A percentile compares a stretch with the other conserved stretches of the same genome.
Conservation (phyloP, 2,113 vertebrate genomes). For the Taxidea taxus region DNA sequence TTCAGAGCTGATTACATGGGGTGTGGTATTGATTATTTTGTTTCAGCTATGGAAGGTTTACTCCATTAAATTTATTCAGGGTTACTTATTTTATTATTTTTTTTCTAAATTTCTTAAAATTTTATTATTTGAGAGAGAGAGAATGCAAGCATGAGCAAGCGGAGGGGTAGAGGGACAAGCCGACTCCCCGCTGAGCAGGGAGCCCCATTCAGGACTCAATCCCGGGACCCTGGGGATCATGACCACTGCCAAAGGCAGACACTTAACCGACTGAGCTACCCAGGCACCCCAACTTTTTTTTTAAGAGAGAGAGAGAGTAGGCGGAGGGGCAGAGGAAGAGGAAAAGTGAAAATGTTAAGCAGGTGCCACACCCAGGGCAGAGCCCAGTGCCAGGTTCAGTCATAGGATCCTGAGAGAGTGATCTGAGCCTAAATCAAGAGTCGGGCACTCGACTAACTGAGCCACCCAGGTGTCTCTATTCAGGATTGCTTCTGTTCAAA, state of each 20-base stretch:
- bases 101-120: no score
- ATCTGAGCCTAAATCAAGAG: background rate
- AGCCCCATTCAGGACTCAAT: no score
- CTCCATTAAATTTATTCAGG: background rate
- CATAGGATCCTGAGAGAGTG: background rate
- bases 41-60: background rate
- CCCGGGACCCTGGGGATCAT: no score
- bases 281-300: no score
- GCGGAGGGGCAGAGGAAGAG: background rate
- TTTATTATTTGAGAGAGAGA: background rate
- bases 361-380: background rate
- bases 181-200: no score
- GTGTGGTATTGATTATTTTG: background rate
- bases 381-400: background rate
- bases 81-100: background rate
- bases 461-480: background rate
- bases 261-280: no score
- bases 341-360: background rate
- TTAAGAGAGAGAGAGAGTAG: background rate
- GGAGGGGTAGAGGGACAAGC: no score
- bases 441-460: background rate
- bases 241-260: no score
- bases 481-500: background rate
- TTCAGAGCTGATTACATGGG: background rate
- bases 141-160: no score